Conservation (phyloP, 1,140 invertebrate species). For the Atta colombica region DNA sequence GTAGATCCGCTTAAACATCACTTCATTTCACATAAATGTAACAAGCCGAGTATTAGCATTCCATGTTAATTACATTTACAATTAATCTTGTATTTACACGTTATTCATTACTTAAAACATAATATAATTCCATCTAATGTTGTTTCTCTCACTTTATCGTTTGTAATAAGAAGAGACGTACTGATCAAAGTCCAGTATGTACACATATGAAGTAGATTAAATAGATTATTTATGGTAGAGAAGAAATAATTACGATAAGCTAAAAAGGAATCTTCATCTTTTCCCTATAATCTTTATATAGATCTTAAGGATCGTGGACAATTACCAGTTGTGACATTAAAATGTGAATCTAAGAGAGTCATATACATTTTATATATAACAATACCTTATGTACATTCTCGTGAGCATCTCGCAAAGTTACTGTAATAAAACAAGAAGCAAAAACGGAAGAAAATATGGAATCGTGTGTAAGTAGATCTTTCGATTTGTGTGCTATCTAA, state of each 20-base stretch:
- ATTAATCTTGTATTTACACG: constrained; percentile 57
- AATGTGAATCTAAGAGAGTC: not conserved
- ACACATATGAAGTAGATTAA: constrained; percentile 23
- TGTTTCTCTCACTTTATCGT: not conserved
- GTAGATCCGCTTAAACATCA: not conserved
- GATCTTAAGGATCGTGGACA: constrained; percentile 9
- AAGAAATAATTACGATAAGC: constrained; percentile 41
- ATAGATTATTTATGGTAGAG: constrained; percentile 25
- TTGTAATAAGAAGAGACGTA: not conserved
- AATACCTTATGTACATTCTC: constrained; percentile 27
- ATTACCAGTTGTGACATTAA: constrained; percentile 2
- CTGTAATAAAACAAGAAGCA: constrained; percentile 40
- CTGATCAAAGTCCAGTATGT: constrained; percentile 9
- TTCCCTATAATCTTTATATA: constrained; percentile 15
- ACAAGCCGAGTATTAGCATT: constrained; percentile 42
- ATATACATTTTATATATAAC: constrained; percentile 7
- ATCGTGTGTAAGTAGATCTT: not conserved
- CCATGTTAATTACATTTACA: constrained; percentile 26
- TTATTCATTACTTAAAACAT: constrained; percentile 14
- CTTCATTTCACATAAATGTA: constrained; percentile 20
- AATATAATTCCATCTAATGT: constrained; percentile 23
- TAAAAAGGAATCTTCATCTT: constrained; percentile 37
- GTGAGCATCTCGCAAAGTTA: constrained; percentile 1
- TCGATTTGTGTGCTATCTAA: not conserved
- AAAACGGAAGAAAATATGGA: constrained; percentile 19